phyloP scores from a whole-genome alignment of 2,113 vertebrate genomes.

The Silurus glanis region DNA sequence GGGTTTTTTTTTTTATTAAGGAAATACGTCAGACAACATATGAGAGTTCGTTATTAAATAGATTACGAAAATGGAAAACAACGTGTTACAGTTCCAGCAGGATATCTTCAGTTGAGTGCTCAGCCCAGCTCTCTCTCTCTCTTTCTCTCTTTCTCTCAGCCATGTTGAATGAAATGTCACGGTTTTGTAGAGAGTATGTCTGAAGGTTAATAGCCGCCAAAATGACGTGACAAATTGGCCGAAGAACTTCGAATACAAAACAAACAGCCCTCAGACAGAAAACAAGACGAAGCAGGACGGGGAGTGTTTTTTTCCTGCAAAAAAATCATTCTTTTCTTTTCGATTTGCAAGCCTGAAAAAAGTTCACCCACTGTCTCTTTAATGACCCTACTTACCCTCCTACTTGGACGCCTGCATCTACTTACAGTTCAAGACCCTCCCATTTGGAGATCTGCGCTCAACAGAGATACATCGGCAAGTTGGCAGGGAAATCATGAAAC shows the following conservation, averaged over 20 bases:
- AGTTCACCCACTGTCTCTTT: constrained; percentile 21
- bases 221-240: background rate
- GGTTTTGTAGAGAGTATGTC: background rate
- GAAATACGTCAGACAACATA: background rate
- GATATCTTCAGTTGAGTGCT: background rate
- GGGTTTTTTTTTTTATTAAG: background rate
- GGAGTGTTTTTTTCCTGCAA: background rate
- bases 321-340: background rate
- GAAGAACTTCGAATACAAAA: background rate
- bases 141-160: background rate
- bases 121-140: background rate
- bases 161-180: background rate
- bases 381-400: constrained; percentile 25
- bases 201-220: background rate
- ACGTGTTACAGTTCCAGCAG: background rate
- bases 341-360: background rate
- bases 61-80: background rate
- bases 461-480: constrained; percentile 12
- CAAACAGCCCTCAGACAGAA: background rate
- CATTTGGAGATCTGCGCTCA: background rate
- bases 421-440: constrained; percentile 22
- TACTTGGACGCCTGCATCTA: constrained; percentile 9
- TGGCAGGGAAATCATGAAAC: background rate
- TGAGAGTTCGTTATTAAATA: background rate
- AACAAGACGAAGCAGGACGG: background rate